These are phyloP conservation scores for Myiagra hebetior DNA, from an alignment of 2,113 vertebrate genomes.

Conservation along the genomic window DNA sequence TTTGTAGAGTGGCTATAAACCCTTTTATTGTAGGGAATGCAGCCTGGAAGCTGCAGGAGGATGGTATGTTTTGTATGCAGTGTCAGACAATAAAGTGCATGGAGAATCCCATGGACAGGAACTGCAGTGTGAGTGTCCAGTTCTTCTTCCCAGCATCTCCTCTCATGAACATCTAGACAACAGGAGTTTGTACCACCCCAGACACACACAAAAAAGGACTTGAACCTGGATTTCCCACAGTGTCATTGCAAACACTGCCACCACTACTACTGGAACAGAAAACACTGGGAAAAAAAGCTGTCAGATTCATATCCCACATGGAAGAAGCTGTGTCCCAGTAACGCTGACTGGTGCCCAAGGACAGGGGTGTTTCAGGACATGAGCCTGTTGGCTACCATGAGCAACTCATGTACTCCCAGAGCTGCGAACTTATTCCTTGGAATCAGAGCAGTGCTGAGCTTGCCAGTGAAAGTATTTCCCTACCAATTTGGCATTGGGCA, in stretches of 20 bases:
- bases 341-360: background rate
- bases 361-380: background rate
- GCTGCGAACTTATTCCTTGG: background rate
- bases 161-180: background rate
- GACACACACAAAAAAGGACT: background rate
- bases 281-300: background rate
- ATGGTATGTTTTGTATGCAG: background rate
- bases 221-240: background rate
- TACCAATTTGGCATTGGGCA: background rate
- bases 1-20: background rate
- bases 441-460: background rate
- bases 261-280: background rate
- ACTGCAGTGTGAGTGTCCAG: fast-evolving
- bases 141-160: background rate
- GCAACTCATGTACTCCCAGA: background rate
- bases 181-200: background rate
- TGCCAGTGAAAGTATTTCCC: background rate
- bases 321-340: background rate
- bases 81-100: background rate
- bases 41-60: background rate
- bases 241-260: background rate
- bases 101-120: background rate
- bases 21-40: background rate
- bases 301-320: background rate
- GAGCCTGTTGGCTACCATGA: fast-evolving